A percentile compares a stretch with the other conserved stretches of the same genome.
These are phyloP conservation scores for Rosalia funebris DNA, from an alignment of 2,888 invertebrate species.

Conservation along the genomic window DNA sequence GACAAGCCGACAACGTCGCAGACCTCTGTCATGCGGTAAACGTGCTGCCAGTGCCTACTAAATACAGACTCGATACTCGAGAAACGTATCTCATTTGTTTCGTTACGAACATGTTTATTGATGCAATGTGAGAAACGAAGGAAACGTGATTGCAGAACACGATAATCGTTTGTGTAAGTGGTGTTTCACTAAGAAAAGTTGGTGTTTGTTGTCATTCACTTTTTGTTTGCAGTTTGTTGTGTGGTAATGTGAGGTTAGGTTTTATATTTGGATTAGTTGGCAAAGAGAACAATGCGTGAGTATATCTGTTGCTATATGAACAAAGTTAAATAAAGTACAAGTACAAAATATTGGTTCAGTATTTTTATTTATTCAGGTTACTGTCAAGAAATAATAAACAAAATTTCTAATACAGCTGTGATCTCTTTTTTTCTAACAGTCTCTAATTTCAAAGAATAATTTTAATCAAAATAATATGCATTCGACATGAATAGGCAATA, in stretches of 20 bases:
- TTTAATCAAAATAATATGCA: too few relatives aligned
- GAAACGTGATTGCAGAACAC: constrained; percentile 16
- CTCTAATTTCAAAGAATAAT: too few relatives aligned
- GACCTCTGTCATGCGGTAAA: constrained; percentile 33
- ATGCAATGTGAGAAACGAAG: constrained; percentile 5
- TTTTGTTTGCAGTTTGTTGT: constrained; percentile 8
- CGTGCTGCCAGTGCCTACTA: constrained; percentile 18
- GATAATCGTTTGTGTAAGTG: constrained; percentile 17
- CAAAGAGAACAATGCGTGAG: constrained; percentile 6
- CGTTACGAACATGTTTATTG: constrained; percentile 18
- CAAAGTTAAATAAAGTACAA: too few relatives aligned
- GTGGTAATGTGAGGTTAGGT: constrained; percentile 30
- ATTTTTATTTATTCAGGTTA: too few relatives aligned
- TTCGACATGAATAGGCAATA: too few relatives aligned
- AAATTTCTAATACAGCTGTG: too few relatives aligned
- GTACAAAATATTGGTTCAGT: too few relatives aligned
- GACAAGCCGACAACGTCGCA: constrained; percentile 32
- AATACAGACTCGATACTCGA: constrained; percentile 21
- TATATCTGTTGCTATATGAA: too few relatives aligned
- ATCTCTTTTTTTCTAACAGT: too few relatives aligned
- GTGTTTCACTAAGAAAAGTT: constrained; percentile 12
- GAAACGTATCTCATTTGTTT: constrained; percentile 18
- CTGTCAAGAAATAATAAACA: too few relatives aligned
- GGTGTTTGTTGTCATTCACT: constrained; percentile 21
- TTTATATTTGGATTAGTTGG: constrained; percentile 19